Evolutionary conservation across 2,797 vertebrate species (phyloP).

Genomic region (Sebastes baramenuke): DNA sequence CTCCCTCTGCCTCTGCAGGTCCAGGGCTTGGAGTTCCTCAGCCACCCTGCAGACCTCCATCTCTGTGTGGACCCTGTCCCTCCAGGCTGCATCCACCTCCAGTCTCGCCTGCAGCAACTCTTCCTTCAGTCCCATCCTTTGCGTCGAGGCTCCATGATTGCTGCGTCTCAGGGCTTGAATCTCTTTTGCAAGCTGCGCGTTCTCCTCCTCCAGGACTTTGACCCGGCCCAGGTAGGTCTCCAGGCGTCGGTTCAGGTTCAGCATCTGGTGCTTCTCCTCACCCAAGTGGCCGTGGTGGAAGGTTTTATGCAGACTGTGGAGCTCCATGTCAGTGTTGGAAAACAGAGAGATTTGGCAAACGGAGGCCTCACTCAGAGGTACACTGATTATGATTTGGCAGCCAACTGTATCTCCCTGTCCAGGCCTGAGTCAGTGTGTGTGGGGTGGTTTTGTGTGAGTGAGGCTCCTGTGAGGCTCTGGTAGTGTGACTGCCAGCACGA

Average conservation of each 20-base stretch:
- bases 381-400: conserved; percentile 28
- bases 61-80: conserved; percentile 83
- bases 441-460: conserved; percentile 14
- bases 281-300: conserved; percentile 58
- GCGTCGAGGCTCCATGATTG: conserved; percentile 32
- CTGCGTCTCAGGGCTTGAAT: conserved; percentile 75
- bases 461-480: conserved; percentile 55
- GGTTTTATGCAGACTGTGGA: conserved; percentile 34
- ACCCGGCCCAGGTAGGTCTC: conserved; percentile 91
- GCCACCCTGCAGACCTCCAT: conserved; percentile 83
- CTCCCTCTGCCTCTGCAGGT: conserved; percentile 80
- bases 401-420: conserved; percentile 9
- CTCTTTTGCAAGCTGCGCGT: conserved; percentile 80
- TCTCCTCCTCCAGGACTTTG: conserved; percentile 91
- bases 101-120: conserved; percentile 82
- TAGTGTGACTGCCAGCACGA: conserved; percentile 61
- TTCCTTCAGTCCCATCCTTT: conserved; percentile 78
- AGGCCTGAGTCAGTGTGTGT: conserved; percentile 31
- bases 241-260: conserved; percentile 91
- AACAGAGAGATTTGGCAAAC: neutral
- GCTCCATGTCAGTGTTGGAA: conserved; percentile 69
- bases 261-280: conserved; percentile 91
- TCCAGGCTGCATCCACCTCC: conserved; percentile 83
- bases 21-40: conserved; percentile 82
- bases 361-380: conserved; percentile 14